These are phyloP conservation scores for Misgurnus mizolepis DNA, from an alignment of 2,113 vertebrate species.

Conservation along the genomic window DNA sequence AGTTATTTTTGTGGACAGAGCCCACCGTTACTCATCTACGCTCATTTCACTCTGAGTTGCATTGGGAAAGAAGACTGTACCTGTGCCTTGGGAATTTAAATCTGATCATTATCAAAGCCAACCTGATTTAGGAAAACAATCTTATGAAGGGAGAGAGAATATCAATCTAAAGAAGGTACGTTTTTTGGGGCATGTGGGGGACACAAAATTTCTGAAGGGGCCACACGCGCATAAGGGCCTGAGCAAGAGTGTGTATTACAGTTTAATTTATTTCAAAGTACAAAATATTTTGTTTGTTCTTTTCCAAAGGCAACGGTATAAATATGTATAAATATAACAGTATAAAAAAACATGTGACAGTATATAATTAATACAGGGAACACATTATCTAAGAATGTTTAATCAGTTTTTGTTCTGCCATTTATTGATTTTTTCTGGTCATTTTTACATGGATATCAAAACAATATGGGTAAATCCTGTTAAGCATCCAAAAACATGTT, in stretches of 20 bases:
- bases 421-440: background rate
- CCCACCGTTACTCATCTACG: slow-evolving; percentile 66
- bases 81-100: slow-evolving; percentile 42
- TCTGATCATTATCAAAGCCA: slow-evolving; percentile 21
- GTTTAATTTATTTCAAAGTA: background rate
- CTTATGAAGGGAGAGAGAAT: slow-evolving; percentile 41
- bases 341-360: background rate
- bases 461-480: background rate
- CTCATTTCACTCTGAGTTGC: slow-evolving; percentile 65
- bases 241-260: background rate
- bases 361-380: background rate
- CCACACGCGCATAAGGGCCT: background rate
- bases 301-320: background rate
- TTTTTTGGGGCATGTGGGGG: background rate
- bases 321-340: no score
- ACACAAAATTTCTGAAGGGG: background rate
- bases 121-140: slow-evolving; percentile 46
- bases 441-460: background rate
- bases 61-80: slow-evolving; percentile 49
- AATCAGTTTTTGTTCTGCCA: background rate
- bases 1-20: slow-evolving; percentile 92
- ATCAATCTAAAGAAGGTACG: slow-evolving; percentile 45
- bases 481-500: background rate
- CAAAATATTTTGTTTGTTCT: background rate
- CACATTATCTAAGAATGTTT: background rate